Percentiles rank a stretch among this genome's conserved stretches.
Conservation (phyloP, 2,888 invertebrate species). For the Spisula subtruncata region DNA sequence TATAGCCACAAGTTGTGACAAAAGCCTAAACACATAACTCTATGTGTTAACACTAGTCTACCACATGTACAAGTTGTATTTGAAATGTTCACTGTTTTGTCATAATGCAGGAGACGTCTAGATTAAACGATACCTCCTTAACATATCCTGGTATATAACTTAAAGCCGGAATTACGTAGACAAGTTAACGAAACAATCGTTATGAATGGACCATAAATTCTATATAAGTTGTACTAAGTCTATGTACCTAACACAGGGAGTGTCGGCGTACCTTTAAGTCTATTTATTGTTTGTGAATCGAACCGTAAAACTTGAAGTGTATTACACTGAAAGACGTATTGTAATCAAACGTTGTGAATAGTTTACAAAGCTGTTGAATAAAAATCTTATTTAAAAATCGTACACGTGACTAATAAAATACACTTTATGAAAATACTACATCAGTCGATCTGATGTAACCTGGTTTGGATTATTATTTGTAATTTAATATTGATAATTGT, state of each 20-base stretch:
- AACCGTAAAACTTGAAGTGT: not conserved
- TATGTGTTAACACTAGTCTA: not conserved
- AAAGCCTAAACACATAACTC: too few relatives aligned
- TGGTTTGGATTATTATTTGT: not conserved
- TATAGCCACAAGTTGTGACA: too few relatives aligned
- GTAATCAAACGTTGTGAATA: not conserved
- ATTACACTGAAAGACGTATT: not conserved
- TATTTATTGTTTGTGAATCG: not conserved
- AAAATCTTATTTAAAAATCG: not conserved
- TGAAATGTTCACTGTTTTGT: not conserved
- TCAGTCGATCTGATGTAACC: not conserved
- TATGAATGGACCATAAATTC: not conserved
- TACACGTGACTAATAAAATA: not conserved
- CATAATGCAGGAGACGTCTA: not conserved
- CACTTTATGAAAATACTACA: not conserved
- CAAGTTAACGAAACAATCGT: not conserved
- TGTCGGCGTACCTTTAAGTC: not conserved
- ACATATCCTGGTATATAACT: not conserved
- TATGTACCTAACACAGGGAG: not conserved
- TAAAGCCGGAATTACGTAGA: not conserved
- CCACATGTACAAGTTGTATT: not conserved
- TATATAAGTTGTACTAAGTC: not conserved
- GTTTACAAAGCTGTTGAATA: not conserved
- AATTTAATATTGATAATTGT: not conserved
- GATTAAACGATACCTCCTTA: not conserved